These are phyloP conservation scores for Nebria salina DNA, from an alignment of 2,888 invertebrate genomes.

Conservation along the genomic window DNA sequence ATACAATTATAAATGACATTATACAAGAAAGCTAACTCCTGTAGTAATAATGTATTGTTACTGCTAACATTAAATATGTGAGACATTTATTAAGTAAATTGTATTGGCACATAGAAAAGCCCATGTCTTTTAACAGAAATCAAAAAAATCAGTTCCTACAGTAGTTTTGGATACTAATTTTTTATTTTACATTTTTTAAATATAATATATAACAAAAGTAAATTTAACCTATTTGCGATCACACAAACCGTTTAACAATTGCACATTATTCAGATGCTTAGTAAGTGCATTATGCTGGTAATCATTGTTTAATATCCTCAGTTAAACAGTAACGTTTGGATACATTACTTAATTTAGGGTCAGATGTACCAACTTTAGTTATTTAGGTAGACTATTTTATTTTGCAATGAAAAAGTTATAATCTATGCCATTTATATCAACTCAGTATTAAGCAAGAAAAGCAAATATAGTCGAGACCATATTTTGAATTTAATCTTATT, in stretches of 20 bases:
- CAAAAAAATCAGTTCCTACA: conserved; percentile 2
- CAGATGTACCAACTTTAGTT: background rate
- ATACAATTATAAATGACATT: conserved; percentile 10
- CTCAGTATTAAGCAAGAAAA: too few relatives aligned
- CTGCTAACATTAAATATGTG: background rate
- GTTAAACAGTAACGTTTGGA: background rate
- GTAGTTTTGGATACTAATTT: conserved; percentile 7
- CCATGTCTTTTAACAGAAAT: conserved; percentile 8
- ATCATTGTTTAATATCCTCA: background rate
- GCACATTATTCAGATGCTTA: background rate
- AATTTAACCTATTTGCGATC: background rate
- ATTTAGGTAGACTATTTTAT: background rate
- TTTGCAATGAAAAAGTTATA: too few relatives aligned
- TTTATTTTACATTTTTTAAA: conserved; percentile 15
- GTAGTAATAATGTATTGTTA: background rate
- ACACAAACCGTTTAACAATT: conserved; percentile 1
- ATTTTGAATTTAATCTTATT: too few relatives aligned
- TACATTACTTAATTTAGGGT: background rate
- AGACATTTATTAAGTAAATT: conserved; percentile 7
- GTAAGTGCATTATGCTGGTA: background rate
- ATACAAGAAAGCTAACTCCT: background rate
- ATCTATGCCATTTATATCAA: too few relatives aligned
- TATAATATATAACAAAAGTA: conserved; percentile 10
- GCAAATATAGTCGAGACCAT: too few relatives aligned
- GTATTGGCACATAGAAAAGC: conserved; percentile 18